Base-by-base conservation (phyloP, 1,140 invertebrate genomes). In the Eufriesea mexicana region DNA sequence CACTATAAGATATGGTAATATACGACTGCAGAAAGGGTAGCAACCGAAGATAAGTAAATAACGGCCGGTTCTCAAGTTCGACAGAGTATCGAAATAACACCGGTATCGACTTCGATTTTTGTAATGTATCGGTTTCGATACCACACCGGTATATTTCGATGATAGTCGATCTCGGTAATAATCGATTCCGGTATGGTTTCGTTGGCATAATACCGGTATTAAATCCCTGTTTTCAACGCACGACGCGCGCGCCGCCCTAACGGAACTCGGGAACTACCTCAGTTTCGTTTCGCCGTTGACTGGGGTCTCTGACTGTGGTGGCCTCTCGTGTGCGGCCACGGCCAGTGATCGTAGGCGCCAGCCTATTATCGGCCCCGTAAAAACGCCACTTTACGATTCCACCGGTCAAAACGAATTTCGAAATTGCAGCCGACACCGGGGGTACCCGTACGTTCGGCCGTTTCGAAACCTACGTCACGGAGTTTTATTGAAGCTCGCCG, bases 371-470 rank as follows among this genome's bases (percentile, higher is more conserved):
- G 68, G 79, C 64, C 82, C 82, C 88, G 80, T 89, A 86, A 89
- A 88, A 84, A 88, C 20, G 49, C 25, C 70, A 66, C 72, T 91
- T 91, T 91, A 91, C 66, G 88, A 90, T 89, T 79, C 47, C 51
- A 79, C 80, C 64, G 68, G 84, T 87, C 86, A 71, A 86, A 87
- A 86, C 71, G 79, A 82, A 86, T 87, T 86, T 86, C 74, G 79
- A 87, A 83, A 87, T 81, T 86, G 79, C 73, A 72, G 64, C 71
- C 74, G 59, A 76, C 59, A 76, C 47, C 49, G 66, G 49, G n/a
- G 23, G 23, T 74, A 55, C 59, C 42, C 16, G 79, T 51, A 28
- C 66, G 59, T 45, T 16, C 51, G 35, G 42, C 35, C 49, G 61
- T 76, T 76, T 81, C 77, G 28, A 66, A 76, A 85, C 45, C 64